Conservation (phyloP, 2,797 vertebrate genomes). For the Heteromormyrus szaboi region DNA sequence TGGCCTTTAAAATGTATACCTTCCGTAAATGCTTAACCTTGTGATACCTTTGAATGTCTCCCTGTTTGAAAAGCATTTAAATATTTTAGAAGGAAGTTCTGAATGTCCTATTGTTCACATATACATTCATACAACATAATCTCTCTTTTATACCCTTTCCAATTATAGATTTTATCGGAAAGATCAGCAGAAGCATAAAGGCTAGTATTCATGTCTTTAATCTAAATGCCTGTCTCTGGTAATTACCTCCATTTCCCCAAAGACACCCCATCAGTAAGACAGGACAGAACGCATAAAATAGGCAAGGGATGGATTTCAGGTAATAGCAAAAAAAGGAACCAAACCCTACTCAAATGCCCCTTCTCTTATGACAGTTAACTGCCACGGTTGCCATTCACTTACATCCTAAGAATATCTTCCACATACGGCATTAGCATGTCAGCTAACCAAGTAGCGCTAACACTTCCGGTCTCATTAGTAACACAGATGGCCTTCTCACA, state of each 20-base stretch:
- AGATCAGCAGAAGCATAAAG: not conserved
- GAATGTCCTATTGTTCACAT: not conserved
- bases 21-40: not conserved
- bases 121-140: not conserved
- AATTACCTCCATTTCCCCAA: not conserved
- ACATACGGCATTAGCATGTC: not conserved
- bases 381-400: not conserved
- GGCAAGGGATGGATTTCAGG: not conserved
- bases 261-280: not conserved
- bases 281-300: not conserved
- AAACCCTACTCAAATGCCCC: not conserved
- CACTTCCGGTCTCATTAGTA: not conserved
- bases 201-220: not conserved
- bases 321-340: not conserved
- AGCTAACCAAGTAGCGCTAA: not conserved
- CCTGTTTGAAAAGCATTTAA: not conserved
- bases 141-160: not conserved
- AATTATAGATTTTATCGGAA: not conserved
- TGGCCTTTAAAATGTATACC: not conserved
- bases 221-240: slow-evolving; percentile 5
- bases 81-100: not conserved
- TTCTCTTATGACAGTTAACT: not conserved
- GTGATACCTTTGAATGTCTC: not conserved
- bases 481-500: not conserved
- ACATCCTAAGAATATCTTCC: not conserved